Conservation (phyloP, 2,888 invertebrate genomes). For the Augochlorella aurata region DNA sequence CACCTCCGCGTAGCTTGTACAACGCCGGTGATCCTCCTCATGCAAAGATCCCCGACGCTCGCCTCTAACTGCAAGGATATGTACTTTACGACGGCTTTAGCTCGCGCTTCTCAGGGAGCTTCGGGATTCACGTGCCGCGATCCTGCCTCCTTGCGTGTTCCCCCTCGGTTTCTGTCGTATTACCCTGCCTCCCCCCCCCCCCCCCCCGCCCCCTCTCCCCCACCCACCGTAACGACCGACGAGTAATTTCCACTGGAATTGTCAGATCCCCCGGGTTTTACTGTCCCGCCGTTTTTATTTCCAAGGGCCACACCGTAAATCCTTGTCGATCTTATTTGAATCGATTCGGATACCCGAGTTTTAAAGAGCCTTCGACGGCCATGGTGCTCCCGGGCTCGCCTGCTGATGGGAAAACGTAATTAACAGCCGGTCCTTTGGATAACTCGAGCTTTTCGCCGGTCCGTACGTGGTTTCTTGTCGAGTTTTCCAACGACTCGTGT, state of each 20-base stretch:
- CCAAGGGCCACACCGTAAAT: background rate
- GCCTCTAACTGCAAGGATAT: slow-evolving; percentile 35
- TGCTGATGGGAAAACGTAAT: no score
- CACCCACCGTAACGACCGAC: background rate
- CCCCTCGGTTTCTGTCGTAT: background rate
- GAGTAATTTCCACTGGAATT: slow-evolving; percentile 12
- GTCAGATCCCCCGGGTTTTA: background rate
- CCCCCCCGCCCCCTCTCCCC: background rate
- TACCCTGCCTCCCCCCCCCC: no score
- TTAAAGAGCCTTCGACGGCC: no score
- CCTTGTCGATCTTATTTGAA: background rate
- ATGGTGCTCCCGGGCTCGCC: no score
- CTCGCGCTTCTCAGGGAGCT: slow-evolving; percentile 11
- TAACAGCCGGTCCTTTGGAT: no score
- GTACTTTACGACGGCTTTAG: slow-evolving; percentile 34
- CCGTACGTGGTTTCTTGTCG: no score
- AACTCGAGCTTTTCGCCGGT: no score
- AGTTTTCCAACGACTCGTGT: no score
- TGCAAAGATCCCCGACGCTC: slow-evolving; percentile 44
- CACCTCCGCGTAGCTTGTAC: slow-evolving; percentile 47
- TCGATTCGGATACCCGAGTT: background rate
- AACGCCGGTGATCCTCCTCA: slow-evolving; percentile 40
- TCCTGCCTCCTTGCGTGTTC: background rate
- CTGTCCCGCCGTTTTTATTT: background rate
- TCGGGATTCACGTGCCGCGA: slow-evolving; percentile 4